Evolutionary conservation across 2,797 vertebrate species (phyloP).

Genomic region (Remorina albescens): DNA sequence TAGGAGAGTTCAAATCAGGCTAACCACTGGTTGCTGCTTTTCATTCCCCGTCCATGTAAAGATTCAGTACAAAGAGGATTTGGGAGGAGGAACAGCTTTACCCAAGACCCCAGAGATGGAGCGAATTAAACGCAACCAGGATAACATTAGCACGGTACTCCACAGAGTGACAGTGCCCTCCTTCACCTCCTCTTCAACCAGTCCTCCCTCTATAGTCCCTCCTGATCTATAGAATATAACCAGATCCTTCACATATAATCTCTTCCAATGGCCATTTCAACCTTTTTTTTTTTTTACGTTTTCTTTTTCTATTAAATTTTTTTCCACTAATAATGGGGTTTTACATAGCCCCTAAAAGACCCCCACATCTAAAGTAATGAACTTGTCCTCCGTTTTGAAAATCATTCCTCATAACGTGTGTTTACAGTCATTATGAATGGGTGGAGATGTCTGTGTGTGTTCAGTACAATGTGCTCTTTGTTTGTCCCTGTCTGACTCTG

Average conservation of each 20-base stretch:
- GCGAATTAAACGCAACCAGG: conserved; percentile 94
- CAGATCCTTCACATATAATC: conserved; percentile 38
- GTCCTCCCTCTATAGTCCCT: conserved; percentile 28
- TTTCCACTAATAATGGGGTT: conserved; percentile 28
- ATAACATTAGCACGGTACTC: conserved; percentile 95
- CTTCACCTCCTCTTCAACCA: conserved; percentile 22
- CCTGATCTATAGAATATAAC: conserved; percentile 15
- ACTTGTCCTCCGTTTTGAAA: conserved; percentile 15
- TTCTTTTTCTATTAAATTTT: not conserved
- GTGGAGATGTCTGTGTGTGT: conserved; percentile 31
- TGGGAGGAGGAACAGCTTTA: conserved; percentile 92
- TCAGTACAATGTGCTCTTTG: conserved; percentile 35
- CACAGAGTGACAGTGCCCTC: conserved; percentile 68
- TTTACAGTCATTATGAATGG: conserved; percentile 16
- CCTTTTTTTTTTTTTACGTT: not conserved
- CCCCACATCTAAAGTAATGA: conserved; percentile 9
- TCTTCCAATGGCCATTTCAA: conserved; percentile 10
- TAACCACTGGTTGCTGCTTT: conserved; percentile 72
- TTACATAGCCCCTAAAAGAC: not conserved
- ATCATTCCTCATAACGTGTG: not conserved
- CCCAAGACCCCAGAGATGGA: conserved; percentile 97
- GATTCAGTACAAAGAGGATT: conserved; percentile 96
- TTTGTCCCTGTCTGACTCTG: conserved; percentile 61
- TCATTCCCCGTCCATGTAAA: conserved; percentile 79
- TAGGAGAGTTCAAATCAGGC: not conserved